Evolutionary conservation across 1,140 invertebrate genomes (phyloP), one percentile per base, ranked within the genome.

Genomic region (Drosophila funebris): DNA sequence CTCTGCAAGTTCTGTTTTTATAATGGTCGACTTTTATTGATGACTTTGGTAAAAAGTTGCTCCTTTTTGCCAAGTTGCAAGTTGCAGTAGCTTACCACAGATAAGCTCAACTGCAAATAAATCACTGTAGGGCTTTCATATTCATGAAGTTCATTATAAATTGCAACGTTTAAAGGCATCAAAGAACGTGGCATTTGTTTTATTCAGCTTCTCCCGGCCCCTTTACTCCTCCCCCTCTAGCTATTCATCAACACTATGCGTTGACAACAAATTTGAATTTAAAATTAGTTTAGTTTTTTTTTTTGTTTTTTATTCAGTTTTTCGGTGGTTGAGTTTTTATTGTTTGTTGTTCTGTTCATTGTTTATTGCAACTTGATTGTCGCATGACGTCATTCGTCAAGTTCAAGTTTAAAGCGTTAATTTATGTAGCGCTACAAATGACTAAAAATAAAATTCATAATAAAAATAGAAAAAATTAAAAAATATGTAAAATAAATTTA

Each of bases 381-480:
- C 50, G 41, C 29, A 48, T 85, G 82, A 85, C 81, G 81, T 82
- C 81, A 84, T 31, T 18, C 46, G 54, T 36, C 62, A 85, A 85
- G 81, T 85, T 85, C 81, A 85, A 87, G 81, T 85, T 78, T 78
- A 48, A 58, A 60, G 77, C 73, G 61, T 33, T 78, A 81, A 85
- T 87, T 78, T 66, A 79, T 74, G 44, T 58, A 39, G 60, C 72
- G 62, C 39, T 36, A 31, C 39, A 77, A 77, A 84, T 81, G 68
- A 73, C 67, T 44, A 16, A 18, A 62, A 70, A 36, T 36, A 56
- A 71, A 66, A 64, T 44, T 72, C 27, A 8, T 31, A 29, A 2
- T 24, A 16, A 54, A 39, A 64, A 50, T 33, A 22, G 31, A 22
- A 27, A 72, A 33, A 33, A 58, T n/a, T n/a, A n/a, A n/a, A 50